These are phyloP conservation scores for Amblyjoppa fuscipennis DNA, from an alignment of 2,888 invertebrate species.

Conservation along the genomic window DNA sequence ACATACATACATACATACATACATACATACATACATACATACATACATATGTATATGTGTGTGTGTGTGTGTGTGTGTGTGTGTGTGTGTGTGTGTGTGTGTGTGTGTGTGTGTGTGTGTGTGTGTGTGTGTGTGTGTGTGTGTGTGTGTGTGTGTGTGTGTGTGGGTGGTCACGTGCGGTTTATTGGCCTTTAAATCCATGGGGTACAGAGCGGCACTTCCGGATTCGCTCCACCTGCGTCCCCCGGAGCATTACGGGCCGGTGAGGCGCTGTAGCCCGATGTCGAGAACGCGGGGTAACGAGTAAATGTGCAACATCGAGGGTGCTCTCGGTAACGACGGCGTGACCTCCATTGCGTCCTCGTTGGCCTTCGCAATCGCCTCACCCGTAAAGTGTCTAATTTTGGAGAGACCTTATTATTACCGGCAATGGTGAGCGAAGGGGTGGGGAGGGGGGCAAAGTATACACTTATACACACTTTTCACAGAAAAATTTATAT, in stretches of 20 bases:
- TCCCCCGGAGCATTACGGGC: not conserved
- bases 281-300: not conserved
- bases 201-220: conserved; percentile 41
- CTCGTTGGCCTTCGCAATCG: not conserved
- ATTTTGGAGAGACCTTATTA: conserved; percentile 21
- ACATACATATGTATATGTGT: too few species aligned
- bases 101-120: too few species aligned
- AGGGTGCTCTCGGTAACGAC: conserved; percentile 22
- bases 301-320: conserved; percentile 32
- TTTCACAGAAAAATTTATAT: too few species aligned
- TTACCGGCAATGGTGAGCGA: not conserved
- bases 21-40: too few species aligned
- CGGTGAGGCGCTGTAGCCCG: not conserved
- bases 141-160: too few species aligned
- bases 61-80: too few species aligned
- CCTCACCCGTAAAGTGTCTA: conserved; percentile 17
- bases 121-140: too few species aligned
- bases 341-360: conserved; percentile 2
- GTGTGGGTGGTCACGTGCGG: conserved; percentile 53
- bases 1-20: too few species aligned
- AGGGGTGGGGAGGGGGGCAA: too few species aligned
- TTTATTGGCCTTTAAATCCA: conserved; percentile 57
- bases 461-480: too few species aligned
- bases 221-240: conserved; percentile 42
- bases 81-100: too few species aligned